Base-by-base conservation (phyloP, 2,113 vertebrate species). In the Stegastes partitus region DNA sequence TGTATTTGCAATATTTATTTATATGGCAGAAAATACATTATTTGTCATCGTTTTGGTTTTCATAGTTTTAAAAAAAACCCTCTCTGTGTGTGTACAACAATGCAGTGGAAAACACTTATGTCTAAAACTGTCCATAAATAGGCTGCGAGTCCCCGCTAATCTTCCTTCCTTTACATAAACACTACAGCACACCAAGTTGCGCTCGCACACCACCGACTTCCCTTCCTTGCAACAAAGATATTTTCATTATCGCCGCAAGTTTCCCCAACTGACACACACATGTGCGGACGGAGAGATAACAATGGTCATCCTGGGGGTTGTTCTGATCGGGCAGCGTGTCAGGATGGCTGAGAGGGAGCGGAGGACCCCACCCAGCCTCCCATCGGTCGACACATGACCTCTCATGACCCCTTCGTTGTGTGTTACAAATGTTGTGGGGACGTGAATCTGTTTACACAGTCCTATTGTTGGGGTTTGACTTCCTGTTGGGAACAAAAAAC, bases 141-240 rank as follows among this genome's bases (percentile, higher is more conserved):
- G 73, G 34, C 56, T 0, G 9, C 25, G 10, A 26, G 57, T 53
- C 56, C 31, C 5, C 1, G 26, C 70, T 87, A 75, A 90, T 88
- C 87, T 92, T 87, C 87, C 89, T 92, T 91, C 89, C 91, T 83
- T 68, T 25, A 42, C 56, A 21, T 78, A 91, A 90, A 90, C 77
- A 88, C 45, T 51, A 5, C 0, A 44, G 45, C 68, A 68, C n/a
- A n/a, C 22, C 0, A 72, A 66, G 34, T 73, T 47, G 50, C 7
- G 14, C 56, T 45, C 64, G 65, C 47, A 9, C 62, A 58, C 7
- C 51, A 57, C 66, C 2, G 26, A 31, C 61, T 67, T 81, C 53
- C 68, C 53, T 75, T 90, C 42, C 77, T 59, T 50, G 39, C 55
- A 78, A 83, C 67, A 67, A 63, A 87, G 77, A 90, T 76, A 82